Base-by-base conservation (phyloP, 2,888 invertebrate species). In the Leistus spinibarbis region DNA sequence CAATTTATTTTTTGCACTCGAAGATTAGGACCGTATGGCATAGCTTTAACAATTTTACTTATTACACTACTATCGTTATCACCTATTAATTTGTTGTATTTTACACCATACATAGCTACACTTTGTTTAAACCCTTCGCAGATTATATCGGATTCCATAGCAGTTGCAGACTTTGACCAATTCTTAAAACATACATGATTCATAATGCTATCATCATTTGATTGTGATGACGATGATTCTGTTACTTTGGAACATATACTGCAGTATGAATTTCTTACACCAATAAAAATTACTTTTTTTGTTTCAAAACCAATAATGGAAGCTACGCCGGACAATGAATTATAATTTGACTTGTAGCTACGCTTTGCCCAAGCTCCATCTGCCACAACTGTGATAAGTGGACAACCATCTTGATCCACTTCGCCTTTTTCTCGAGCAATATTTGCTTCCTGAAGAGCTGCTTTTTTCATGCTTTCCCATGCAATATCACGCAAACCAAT, bases 61-160 rank as follows among this genome's bases (percentile, higher is more conserved):
- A 56, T 56, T 1, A 56, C 56, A 17, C 56, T 56, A 17, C 56
- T 56, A 17, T 56, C 56, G 56, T 17, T 17, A 13, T 56, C 56
- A 5, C 56, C 56, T 5, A 17, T 17, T 9, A 16, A 13, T 56
- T 0, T 56, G 13, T n/a, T 17, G 13, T 56, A 56, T 16, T 16
- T 56, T 56, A 16, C 5, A 17, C 56, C 56, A 56, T 1, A 5
- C 1, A 56, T 1, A 10, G 5, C 13, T 10, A 1, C 17, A n/a
- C 72, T 72, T 13, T 17, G 17, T 27, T 62, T 73, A 53, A 76
- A 76, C 56, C 76, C 72, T 72, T 72, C 72, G 2, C 24, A 57
- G 13, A 67, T 66, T n/a, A 73, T 76, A n/a, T 73, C 63, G 17
- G 54, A 16, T 67, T 76, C 76, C 72, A 73, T 67, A 2, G 54